Base-by-base conservation (phyloP, 1,140 invertebrate genomes). In the Chironomus tepperi region DNA sequence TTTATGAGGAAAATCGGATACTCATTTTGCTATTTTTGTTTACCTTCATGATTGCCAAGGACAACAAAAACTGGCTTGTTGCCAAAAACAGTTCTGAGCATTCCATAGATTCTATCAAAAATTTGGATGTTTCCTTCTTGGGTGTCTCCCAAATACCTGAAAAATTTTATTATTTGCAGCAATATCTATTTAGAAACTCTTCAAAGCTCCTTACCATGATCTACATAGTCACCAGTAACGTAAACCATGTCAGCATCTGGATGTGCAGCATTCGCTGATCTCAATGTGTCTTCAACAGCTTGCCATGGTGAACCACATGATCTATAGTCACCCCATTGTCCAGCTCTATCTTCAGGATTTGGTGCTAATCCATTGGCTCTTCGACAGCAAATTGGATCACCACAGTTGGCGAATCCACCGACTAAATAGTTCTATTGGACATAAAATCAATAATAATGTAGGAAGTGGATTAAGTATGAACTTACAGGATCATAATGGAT, bases 11-110 rank as follows among this genome's bases (percentile, higher is more conserved):
- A 83, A 89, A n/a, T n/a, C n/a, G 76, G 83, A 34, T 34, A 34
- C 5, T n/a, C n/a, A n/a, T 34, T 34, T 34, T 2, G 5, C 24
- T 34, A 5, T 5, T 34, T 5, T 34, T 34, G 5, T 34, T 34
- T 9, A 70, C 65, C 19, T 70, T 98, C 95, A 78, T 98, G 95
- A 80, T 98, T 98, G 65, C 94, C 95, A 70, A 97, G 81, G 72
- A 89, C 85, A 3, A 91, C 88, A 79, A 89, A 90, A 1, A 97
- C 85, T 0, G 86, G 84, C 21, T 86, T 88, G 72, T 89, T 83
- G 0, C 86, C 85, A 76, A 94, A 90, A 42, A 85, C 85, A 43
- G 86, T 79, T 12, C 85, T 83, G 16, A 95, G 83, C 74, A 87
- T 82, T 5, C 84, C 76, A 42, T 86, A 86, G 18, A 88, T 83